phyloP scores from a whole-genome alignment of 2,113 vertebrate genomes.

The Mastomys natalensis region DNA sequence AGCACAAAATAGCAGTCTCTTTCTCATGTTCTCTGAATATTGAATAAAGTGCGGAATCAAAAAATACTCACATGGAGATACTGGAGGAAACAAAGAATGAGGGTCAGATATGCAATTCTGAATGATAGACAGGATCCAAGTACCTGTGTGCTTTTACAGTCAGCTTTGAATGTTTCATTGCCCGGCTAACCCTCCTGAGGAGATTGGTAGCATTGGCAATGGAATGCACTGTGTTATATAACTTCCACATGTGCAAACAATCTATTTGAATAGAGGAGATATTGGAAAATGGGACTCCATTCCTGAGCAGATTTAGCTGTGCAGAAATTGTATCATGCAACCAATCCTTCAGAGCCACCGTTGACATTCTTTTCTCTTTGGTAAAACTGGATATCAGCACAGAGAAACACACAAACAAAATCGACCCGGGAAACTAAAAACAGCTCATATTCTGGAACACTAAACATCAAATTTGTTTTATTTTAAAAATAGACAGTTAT shows the following conservation, averaged over 20 bases:
- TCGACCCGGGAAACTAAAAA: background rate
- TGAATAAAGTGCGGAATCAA: background rate
- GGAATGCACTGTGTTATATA: background rate
- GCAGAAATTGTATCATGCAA: background rate
- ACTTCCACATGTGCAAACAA: constrained; percentile 47
- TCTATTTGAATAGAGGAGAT: constrained; percentile 54
- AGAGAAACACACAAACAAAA: background rate
- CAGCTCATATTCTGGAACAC: background rate
- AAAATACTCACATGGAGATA: background rate
- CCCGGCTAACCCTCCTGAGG: background rate
- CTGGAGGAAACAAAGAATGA: constrained; percentile 5
- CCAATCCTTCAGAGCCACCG: background rate
- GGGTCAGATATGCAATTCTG: constrained; percentile 20
- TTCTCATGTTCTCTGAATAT: constrained; percentile 34
- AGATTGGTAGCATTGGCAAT: constrained; percentile 4
- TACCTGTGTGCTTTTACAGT: background rate
- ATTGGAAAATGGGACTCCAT: constrained; percentile 18
- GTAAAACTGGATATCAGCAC: constrained; percentile 13
- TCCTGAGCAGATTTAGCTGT: background rate
- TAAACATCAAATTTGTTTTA: background rate
- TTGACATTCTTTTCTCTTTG: background rate
- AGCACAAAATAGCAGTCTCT: constrained; percentile 20
- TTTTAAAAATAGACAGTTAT: background rate
- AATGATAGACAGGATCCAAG: constrained; percentile 33
- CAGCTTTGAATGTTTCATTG: background rate